phyloP scores from a whole-genome alignment of 2,888 invertebrate genomes.

The Cataglyphis albicans region DNA sequence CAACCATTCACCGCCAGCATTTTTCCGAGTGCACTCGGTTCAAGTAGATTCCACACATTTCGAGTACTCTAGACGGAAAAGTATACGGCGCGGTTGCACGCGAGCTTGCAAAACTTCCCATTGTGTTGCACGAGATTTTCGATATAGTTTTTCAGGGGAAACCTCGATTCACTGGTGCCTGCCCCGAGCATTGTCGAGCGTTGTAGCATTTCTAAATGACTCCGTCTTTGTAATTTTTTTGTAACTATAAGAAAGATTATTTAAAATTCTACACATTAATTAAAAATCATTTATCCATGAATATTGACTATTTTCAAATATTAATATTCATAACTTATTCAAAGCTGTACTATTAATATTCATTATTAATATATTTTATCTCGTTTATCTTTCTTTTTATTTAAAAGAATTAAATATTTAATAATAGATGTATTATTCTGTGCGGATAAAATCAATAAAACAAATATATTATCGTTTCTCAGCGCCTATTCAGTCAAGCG shows the following conservation, averaged over 20 bases:
- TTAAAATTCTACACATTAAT: not conserved
- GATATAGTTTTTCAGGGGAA: slow-evolving; percentile 1
- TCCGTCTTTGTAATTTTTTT: not conserved
- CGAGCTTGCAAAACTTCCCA: slow-evolving; percentile 36
- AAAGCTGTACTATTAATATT: not conserved
- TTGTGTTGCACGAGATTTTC: slow-evolving; percentile 23
- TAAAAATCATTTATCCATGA: not conserved
- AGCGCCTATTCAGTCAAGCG: not conserved
- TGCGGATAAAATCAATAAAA: not conserved
- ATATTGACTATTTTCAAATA: not conserved
- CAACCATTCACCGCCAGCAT: slow-evolving; percentile 44
- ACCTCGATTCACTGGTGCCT: not conserved
- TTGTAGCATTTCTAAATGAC: not conserved
- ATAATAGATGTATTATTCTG: not conserved
- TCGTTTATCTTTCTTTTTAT: not conserved
- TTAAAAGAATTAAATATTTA: not conserved
- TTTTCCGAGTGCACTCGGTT: slow-evolving; percentile 50
- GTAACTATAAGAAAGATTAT: not conserved
- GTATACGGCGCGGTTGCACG: slow-evolving; percentile 27
- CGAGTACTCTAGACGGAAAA: slow-evolving; percentile 44
- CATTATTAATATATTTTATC: not conserved
- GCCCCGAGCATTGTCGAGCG: not conserved
- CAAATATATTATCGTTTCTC: not conserved
- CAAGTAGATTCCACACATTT: slow-evolving; percentile 48
- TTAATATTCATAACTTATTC: not conserved